Percentiles rank a stretch among this genome's conserved stretches.
Conservation (phyloP, 1,140 invertebrate genomes). For the Diachasmimorpha longicaudata region DNA sequence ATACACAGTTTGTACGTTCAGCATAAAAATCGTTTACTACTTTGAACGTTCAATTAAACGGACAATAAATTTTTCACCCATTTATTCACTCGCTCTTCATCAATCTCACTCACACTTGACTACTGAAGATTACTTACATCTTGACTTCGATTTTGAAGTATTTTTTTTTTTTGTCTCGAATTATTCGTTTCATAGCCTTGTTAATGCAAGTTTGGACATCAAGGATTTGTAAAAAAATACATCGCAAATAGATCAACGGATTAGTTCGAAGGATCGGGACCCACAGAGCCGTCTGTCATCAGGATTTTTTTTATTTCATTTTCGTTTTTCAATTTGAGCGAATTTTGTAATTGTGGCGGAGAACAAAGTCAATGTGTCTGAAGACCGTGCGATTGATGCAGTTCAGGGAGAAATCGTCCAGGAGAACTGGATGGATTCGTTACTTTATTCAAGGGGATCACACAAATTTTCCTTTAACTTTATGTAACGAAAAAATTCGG, state of each 20-base stretch:
- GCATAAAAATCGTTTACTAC: conserved; percentile 29
- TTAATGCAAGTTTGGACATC: conserved; percentile 9
- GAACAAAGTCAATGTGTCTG: too few species aligned
- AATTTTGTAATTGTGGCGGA: too few species aligned
- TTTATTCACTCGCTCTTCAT: neutral
- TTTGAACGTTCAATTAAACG: conserved; percentile 24
- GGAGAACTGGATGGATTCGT: too few species aligned
- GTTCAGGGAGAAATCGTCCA: neutral
- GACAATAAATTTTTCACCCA: conserved; percentile 17
- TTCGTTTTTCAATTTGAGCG: neutral
- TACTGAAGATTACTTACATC: conserved; percentile 19
- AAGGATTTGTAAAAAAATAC: conserved; percentile 29
- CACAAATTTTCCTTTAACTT: too few species aligned
- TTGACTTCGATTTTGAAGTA: conserved; percentile 4
- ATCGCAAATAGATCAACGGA: conserved; percentile 20
- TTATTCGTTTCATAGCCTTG: conserved; percentile 1
- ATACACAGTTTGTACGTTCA: conserved; percentile 27
- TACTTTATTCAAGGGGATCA: too few species aligned
- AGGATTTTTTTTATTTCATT: neutral
- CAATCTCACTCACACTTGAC: neutral
- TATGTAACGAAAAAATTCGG: too few species aligned
- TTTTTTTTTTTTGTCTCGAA: neutral
- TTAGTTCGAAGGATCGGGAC: conserved; percentile 22
- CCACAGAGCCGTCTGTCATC: neutral
- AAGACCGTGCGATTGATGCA: too few species aligned